Base-by-base conservation (phyloP, 2,113 vertebrate species). In the Gracilinanus agilis region DNA sequence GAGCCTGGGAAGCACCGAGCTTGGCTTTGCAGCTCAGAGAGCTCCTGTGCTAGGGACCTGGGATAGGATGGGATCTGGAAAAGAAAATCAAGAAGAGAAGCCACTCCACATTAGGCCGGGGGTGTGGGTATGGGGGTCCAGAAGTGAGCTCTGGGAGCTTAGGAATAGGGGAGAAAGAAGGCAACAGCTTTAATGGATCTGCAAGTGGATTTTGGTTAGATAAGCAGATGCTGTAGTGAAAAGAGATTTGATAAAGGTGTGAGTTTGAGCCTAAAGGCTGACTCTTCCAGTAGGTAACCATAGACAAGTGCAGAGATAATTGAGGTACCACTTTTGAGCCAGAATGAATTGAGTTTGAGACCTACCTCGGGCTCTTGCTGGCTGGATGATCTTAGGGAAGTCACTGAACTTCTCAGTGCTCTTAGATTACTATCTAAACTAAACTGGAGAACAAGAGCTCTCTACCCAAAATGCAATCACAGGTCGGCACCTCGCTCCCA, bases 61-160 rank as follows among this genome's bases (percentile, higher is more conserved):
- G 19, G 19, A 75, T 40, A 13, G 67, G 34, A 8, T n/a, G 34
- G 67, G 34, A 40, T 40, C 34, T 34, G 29, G 61, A 75, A 75
- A 75, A n/a, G 13, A n/a, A 34, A 34, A 12, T 67, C 29, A 34
- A 16, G 29, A 67, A 67, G 29, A 75, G 1, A 75, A 5, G 11
- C 12, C 29, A 61, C 11, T 29, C 58, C 34, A 67, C 34, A n/a
- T 75, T n/a, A 75, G 16, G 11, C 34, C 1, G 1, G 13, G 9
- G 24, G 34, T 44, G 88, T 13, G 3, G n/a, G 2, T 2, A 0
- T 2, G 1, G 29, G 12, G 29, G 29, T 29, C 29, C 11, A 1
- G 61, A n/a, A 25, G 13, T 19, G n/a, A 75, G 27, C 0, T 3
- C 54, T 12, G 12, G 53, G 67, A 3, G 25, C 10, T 54, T 12